Evolutionary conservation across 2,113 vertebrate genomes (phyloP).

Genomic region (Spea multiplicata): DNA sequence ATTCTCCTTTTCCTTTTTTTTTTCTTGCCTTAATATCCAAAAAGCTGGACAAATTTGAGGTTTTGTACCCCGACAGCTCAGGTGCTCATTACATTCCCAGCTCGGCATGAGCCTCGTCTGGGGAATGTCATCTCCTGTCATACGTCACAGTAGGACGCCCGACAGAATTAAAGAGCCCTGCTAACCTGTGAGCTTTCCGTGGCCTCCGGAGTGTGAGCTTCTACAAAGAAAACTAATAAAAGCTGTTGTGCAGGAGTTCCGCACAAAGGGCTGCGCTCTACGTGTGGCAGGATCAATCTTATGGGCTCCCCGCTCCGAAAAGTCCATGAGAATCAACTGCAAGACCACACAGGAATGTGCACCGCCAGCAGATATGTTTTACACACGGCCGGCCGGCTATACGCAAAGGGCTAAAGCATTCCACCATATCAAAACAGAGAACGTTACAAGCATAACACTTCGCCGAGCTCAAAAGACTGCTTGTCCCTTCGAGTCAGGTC

Average conservation of each 20-base stretch:
- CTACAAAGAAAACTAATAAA: background rate
- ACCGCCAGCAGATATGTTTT: constrained; percentile 10
- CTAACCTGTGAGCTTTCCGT: background rate
- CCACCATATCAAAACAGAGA: background rate
- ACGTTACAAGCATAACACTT: background rate
- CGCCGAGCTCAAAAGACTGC: too few species aligned
- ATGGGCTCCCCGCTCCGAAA: constrained; percentile 14
- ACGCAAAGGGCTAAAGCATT: background rate
- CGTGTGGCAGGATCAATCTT: constrained; percentile 5
- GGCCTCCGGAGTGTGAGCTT: background rate
- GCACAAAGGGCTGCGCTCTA: background rate
- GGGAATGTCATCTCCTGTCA: constrained; percentile 28
- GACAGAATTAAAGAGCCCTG: background rate
- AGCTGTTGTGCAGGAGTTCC: background rate
- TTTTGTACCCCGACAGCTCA: background rate
- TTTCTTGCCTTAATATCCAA: background rate
- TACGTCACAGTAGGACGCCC: background rate
- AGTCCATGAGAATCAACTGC: background rate
- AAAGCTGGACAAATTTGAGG: too few species aligned
- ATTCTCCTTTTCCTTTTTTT: too few species aligned
- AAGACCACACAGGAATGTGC: constrained; percentile 36
- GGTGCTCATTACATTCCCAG: background rate
- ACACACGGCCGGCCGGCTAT: background rate
- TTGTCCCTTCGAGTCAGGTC: background rate
- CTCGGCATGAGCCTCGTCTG: background rate